phyloP scores from a whole-genome alignment of 2,888 invertebrate species.

The Oasisia sp. region DNA sequence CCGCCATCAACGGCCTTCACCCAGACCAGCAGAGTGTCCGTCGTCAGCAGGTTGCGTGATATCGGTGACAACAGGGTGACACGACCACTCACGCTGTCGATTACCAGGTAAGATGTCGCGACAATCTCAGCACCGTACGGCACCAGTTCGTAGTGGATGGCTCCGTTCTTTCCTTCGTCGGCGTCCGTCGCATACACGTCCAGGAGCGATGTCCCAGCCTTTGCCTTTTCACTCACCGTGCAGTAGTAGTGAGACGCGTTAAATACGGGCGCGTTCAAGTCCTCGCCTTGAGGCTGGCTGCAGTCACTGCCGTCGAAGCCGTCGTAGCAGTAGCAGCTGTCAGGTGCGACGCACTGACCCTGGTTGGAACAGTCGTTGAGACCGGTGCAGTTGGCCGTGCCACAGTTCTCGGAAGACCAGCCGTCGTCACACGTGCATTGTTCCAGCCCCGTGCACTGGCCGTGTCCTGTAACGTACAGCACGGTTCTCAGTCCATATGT shows the following conservation, averaged over 20 bases:
- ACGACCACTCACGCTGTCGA: not conserved
- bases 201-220: not conserved
- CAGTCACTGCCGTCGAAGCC: constrained; percentile 95
- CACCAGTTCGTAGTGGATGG: not conserved
- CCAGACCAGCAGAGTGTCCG: not conserved
- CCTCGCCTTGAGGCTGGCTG: constrained; percentile 70
- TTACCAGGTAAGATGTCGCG: not conserved
- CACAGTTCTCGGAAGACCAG: not conserved
- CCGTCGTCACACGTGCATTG: not conserved
- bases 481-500: not conserved
- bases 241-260: not conserved
- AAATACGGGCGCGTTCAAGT: not conserved
- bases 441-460: not conserved
- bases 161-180: not conserved
- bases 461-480: not conserved
- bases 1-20: constrained; percentile 9
- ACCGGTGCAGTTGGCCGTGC: not conserved
- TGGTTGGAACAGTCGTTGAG: constrained; percentile 58
- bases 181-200: not conserved
- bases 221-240: not conserved
- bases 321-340: constrained; percentile 83
- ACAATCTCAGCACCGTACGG: not conserved
- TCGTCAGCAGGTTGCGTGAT: not conserved
- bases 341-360: constrained; percentile 64
- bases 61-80: not conserved